Conservation (phyloP, 2,888 invertebrate genomes). For the Camponotus fellah region DNA sequence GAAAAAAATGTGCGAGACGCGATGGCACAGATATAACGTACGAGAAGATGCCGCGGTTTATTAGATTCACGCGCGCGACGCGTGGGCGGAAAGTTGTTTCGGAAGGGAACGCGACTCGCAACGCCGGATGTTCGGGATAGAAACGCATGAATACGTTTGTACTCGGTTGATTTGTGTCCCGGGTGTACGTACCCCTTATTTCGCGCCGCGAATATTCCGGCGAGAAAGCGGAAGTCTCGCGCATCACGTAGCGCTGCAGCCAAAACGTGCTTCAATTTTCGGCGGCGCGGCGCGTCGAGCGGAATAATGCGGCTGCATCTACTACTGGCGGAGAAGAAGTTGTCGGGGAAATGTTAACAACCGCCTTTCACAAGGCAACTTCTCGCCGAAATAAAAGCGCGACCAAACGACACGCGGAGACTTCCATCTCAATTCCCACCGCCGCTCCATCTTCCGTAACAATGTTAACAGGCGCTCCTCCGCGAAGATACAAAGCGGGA, state of each 20-base stretch:
- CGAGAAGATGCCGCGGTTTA: constrained; percentile 56
- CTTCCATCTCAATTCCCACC: constrained; percentile 39
- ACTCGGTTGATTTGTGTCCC: constrained; percentile 73
- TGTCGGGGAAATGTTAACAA: constrained; percentile 61
- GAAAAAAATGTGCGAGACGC: constrained; percentile 48
- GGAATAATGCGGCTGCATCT: constrained; percentile 54
- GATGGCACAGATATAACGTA: constrained; percentile 16
- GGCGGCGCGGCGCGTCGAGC: constrained; percentile 48
- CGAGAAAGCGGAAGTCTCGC: constrained; percentile 57
- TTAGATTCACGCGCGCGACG: constrained; percentile 63
- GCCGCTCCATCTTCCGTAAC: constrained; percentile 26
- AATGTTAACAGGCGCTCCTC: constrained; percentile 41
- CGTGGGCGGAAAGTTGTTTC: constrained; percentile 56
- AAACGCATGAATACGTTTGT: constrained; percentile 71
- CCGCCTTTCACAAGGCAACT: constrained; percentile 47
- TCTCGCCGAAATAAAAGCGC: constrained; percentile 62
- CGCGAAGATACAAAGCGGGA: constrained; percentile 25
- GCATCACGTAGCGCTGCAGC: constrained; percentile 75
- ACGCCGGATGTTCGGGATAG: constrained; percentile 18
- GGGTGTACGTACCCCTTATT: constrained; percentile 64
- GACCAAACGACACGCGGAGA: constrained; percentile 44
- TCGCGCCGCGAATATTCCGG: constrained; percentile 67
- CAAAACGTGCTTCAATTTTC: constrained; percentile 77
- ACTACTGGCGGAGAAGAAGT: constrained; percentile 57
- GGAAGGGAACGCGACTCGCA: constrained; percentile 54